Evolutionary conservation across 2,113 vertebrate genomes (phyloP), one percentile per base, ranked within the genome.

Genomic region (Zeus faber): DNA sequence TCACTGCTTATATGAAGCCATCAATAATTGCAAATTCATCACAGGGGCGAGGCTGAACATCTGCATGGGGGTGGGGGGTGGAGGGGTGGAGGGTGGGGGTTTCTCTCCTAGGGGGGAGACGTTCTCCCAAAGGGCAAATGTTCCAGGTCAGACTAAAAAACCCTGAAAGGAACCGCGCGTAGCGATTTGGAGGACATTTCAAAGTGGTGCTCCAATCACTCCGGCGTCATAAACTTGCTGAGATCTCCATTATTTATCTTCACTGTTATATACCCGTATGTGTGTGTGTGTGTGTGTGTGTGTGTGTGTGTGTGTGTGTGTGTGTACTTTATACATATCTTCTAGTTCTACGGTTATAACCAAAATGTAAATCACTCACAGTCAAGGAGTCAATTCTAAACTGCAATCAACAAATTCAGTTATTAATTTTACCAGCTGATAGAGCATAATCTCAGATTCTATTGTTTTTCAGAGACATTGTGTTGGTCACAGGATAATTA

Each of bases 11-110:
- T 87, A 87, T 87, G 85, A 87, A 88, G 81, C 73, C 88, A 89
- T 90, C 87, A 89, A 89, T 91, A 89, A 90, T 62, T 84, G 86
- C 76, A 75, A 47, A 82, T 85, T 88, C 85, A 86, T 85, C 75
- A 64, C 48, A 14, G 51, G 68, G 33, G 33, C 33, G 72, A 64
- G 70, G 67, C 45, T 61, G 69, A 74, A 83, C 60, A 54, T 84
- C 74, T 70, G 47, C 65, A 63, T 13, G 44, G 70, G 59, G 63
- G 50, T 14, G 33, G 13, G 9, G 33, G n/a, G 33, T 14, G 33
- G 33, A 37, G 6, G 33, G n/a, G 33, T 14, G 1, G n/a, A 14
- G 33, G n/a, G 33, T 14, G 33, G 9, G 13, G 33, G 13, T 35
- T 37, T 10, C n/a, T n/a, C n/a, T n/a, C n/a, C 4, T 4, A 37